Evolutionary conservation across 1,140 invertebrate species (phyloP).

Genomic region (Heliothis virescens): DNA sequence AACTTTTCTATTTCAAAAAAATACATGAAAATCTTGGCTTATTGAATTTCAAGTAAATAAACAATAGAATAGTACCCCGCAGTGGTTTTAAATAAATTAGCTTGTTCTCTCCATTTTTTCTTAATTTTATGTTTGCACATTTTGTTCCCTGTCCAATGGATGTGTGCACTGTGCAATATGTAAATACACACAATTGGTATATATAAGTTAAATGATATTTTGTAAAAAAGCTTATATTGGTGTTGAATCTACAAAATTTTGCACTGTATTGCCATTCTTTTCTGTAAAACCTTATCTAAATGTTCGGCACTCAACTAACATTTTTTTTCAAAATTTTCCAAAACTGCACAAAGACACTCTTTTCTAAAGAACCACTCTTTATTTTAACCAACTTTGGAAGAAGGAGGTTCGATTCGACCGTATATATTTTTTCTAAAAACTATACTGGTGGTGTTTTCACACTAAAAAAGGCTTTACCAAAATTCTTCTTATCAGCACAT

Average conservation of each 20-base stretch:
- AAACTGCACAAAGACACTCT: too few species aligned
- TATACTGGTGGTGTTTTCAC: too few species aligned
- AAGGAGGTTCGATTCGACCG: too few species aligned
- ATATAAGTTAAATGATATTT: not conserved
- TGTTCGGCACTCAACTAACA: not conserved
- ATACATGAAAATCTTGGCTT: not conserved
- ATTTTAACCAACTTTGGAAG: too few species aligned
- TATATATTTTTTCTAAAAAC: too few species aligned
- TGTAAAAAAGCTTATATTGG: too few species aligned
- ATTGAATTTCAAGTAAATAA: not conserved
- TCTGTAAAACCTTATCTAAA: not conserved
- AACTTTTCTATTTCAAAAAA: not conserved
- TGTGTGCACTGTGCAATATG: slow-evolving; percentile 35
- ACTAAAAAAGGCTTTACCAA: not conserved
- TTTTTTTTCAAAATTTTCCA: not conserved
- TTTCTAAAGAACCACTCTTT: too few species aligned
- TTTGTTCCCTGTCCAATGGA: not conserved
- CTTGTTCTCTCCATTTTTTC: not conserved
- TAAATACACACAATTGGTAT: not conserved
- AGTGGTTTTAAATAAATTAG: not conserved
- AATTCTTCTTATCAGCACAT: not conserved
- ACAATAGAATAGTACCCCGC: not conserved
- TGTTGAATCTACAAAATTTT: not conserved
- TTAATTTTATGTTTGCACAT: slow-evolving; percentile 24
- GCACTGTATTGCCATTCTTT: not conserved